Evolutionary conservation across 2,113 vertebrate species (phyloP), one percentile per base, ranked within the genome.

Genomic region (Erpornis zantholeuca): DNA sequence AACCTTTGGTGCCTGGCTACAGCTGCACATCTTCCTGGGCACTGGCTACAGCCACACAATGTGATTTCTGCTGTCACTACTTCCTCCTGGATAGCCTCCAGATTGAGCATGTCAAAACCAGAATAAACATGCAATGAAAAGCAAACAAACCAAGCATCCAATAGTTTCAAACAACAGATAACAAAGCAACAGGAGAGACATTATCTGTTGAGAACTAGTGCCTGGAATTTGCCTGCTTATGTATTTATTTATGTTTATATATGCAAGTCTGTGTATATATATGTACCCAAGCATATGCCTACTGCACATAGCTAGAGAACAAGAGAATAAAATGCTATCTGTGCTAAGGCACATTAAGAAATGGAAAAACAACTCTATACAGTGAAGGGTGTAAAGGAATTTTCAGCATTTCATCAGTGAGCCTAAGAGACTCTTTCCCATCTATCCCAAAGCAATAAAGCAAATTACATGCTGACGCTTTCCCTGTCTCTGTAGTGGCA

Each of bases 371-470:
- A 77, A 33, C 42, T 83, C 52, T 68, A 29, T 88, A 49, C 8
- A 81, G 44, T 33, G 45, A 81, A 80, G 25, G 35, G 14, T 88
- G 94, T 75, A 75, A 96, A 96, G 75, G 52, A n/a, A 66, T 82
- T 86, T 77, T 78, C 79, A 78, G 52, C 35, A 75, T 90, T 94
- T 95, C 52, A 78, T 90, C 49, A 78, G 64, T 77, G 59, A 53
- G 71, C 28, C 54, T 73, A 61, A 66, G 33, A 49, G 71, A 83
- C 77, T 68, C 64, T 70, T 77, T 63, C 76, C 57, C 14, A 86
- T 90, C 76, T 90, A 86, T 86, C 49, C 68, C 59, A 80, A 88
- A 86, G 54, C 68, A 94, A 82, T 89, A 92, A 92, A 82, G 24
- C 31, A 94, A 89, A 91, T 88, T 36, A 53, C 33, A 73, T 0